Conservation (phyloP, 2,888 invertebrate species). For the Drosophila neutralis region DNA sequence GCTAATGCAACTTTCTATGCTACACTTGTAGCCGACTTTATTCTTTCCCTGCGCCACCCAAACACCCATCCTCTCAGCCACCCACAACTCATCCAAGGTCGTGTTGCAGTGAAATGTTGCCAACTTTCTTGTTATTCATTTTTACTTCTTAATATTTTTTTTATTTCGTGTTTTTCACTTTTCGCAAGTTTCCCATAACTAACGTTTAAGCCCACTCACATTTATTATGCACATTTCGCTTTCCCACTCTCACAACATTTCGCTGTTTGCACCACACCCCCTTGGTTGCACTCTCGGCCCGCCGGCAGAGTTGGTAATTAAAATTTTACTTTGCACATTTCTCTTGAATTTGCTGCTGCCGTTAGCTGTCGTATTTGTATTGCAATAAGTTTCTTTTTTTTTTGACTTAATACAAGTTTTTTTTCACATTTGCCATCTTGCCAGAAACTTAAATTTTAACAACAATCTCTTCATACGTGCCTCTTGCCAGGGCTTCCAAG, state of each 20-base stretch:
- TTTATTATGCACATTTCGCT: constrained; percentile 71
- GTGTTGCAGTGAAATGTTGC: constrained; percentile 24
- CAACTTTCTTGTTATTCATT: constrained; percentile 27
- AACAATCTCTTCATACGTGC: not conserved
- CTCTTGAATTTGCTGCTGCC: constrained; percentile 44
- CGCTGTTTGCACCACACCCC: constrained; percentile 16
- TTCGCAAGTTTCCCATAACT: constrained; percentile 54
- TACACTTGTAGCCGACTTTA: constrained; percentile 45
- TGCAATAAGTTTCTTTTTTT: constrained; percentile 15
- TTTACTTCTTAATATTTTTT: not conserved
- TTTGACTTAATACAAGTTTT: constrained; percentile 15
- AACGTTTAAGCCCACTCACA: constrained; percentile 69
- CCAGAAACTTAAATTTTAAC: constrained; percentile 2
- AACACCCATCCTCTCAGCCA: constrained; percentile 7
- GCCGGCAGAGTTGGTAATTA: constrained; percentile 46
- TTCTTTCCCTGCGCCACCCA: constrained; percentile 51
- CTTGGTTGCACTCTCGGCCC: not conserved
- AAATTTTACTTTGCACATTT: constrained; percentile 64
- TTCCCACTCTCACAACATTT: constrained; percentile 51
- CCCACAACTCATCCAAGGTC: constrained; percentile 42
- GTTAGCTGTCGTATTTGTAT: constrained; percentile 10
- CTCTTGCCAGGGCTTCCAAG: not conserved
- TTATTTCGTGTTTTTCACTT: constrained; percentile 41
- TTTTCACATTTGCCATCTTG: constrained; percentile 10
- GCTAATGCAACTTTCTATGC: constrained; percentile 66